A percentile compares a stretch with the other conserved stretches of the same genome.
Evolutionary conservation across 2,888 invertebrate species (phyloP).

Genomic region (Campopleginae sp.): DNA sequence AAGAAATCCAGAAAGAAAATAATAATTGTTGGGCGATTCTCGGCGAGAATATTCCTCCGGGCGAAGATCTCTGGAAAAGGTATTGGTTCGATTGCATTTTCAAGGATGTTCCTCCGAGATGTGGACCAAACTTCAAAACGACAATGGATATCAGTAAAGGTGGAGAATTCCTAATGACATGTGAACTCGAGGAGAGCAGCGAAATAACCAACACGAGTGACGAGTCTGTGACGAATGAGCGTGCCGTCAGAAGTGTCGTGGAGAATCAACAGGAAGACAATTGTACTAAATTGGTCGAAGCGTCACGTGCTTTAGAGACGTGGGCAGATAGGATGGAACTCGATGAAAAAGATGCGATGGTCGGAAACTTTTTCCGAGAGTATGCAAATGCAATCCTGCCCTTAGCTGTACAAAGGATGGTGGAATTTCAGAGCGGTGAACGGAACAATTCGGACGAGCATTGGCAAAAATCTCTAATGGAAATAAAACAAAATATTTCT

Average conservation of each 20-base stretch:
- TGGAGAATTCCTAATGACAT: conserved; percentile 47
- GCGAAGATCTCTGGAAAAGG: conserved; percentile 28
- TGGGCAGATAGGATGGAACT: background rate
- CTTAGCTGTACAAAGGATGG: background rate
- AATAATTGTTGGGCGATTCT: conserved; percentile 24
- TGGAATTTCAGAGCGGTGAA: background rate
- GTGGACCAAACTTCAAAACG: background rate
- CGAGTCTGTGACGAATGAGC: background rate
- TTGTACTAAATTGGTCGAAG: background rate
- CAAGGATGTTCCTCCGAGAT: conserved; percentile 30
- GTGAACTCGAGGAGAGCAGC: conserved; percentile 16
- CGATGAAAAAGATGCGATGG: conserved; percentile 13
- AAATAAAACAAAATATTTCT: background rate
- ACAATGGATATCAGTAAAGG: conserved; percentile 21
- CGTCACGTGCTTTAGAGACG: background rate
- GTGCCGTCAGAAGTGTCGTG: conserved; percentile 2
- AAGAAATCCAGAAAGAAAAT: background rate
- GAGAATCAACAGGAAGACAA: background rate
- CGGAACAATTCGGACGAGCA: background rate
- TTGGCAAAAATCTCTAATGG: background rate
- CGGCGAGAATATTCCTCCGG: conserved; percentile 18
- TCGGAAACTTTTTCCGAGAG: conserved; percentile 18
- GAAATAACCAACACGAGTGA: background rate
- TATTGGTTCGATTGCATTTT: conserved; percentile 41
- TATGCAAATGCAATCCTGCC: background rate